Conservation (phyloP, 2,888 invertebrate species). For the Tanaodytes sp. region DNA sequence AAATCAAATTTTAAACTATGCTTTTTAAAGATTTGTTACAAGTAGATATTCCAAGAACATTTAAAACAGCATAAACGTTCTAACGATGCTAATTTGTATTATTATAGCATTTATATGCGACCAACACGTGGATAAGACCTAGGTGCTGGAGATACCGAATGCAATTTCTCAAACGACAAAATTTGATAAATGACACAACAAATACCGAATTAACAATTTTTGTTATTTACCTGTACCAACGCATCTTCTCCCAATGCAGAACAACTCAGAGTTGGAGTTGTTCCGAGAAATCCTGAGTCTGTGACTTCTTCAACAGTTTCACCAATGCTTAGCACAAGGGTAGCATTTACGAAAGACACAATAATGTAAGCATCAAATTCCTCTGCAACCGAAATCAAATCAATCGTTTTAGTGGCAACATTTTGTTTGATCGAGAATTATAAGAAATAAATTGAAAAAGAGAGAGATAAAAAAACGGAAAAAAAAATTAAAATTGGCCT, state of each 20-base stretch:
- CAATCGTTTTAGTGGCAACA: conserved; percentile 55
- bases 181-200: no score
- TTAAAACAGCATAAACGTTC: conserved; percentile 60
- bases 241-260: conserved; percentile 98
- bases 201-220: no score
- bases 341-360: conserved; percentile 99
- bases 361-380: conserved; percentile 99
- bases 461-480: not conserved
- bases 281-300: conserved; percentile 98
- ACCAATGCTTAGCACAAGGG: conserved; percentile 98
- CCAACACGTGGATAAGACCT: conserved; percentile 67
- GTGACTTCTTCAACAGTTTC: conserved; percentile 99
- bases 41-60: conserved; percentile 66
- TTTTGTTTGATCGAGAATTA: no score
- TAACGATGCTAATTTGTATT: conserved; percentile 70
- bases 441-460: no score
- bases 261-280: conserved; percentile 98
- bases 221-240: conserved; percentile 95
- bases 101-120: conserved; percentile 69
- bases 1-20: no score
- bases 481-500: no score
- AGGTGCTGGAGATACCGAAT: conserved; percentile 72
- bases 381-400: conserved; percentile 85
- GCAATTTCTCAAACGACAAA: conserved; percentile 57
- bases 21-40: no score